Conservation (phyloP, 2,113 vertebrate species). For the Fulmarus glacialis region DNA sequence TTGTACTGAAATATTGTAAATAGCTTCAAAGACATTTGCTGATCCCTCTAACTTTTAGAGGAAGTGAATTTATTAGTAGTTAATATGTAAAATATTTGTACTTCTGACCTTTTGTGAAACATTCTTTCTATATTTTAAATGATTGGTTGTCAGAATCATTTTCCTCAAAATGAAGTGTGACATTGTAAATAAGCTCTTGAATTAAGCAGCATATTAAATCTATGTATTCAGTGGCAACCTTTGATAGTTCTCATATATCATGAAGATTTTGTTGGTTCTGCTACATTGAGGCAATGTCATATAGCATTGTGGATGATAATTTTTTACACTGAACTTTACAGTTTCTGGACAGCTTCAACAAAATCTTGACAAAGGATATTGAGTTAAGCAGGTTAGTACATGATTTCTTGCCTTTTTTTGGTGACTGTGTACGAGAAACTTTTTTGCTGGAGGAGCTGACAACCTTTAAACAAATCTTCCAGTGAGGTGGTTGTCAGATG, state of each 20-base stretch:
- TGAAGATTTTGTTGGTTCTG: conserved; percentile 36
- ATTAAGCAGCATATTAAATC: conserved; percentile 55
- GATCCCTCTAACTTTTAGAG: conserved; percentile 58
- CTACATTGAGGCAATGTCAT: conserved; percentile 32
- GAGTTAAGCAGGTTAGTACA: neutral
- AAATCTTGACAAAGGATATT: neutral
- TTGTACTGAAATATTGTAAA: conserved; percentile 58
- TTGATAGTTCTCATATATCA: conserved; percentile 54
- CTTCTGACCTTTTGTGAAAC: conserved; percentile 69
- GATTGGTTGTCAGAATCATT: conserved; percentile 50
- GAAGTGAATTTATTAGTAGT: conserved; percentile 58
- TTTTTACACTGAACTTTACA: conserved; percentile 33
- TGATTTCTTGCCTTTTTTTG: neutral
- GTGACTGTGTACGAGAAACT: neutral
- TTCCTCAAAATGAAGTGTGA: conserved; percentile 34
- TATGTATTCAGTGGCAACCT: conserved; percentile 43
- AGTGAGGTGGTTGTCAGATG: neutral
- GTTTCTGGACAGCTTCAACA: conserved; percentile 29
- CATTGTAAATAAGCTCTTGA: conserved; percentile 55
- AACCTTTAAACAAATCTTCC: neutral
- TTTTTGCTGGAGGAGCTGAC: neutral
- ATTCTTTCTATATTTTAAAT: conserved; percentile 45
- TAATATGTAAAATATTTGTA: conserved; percentile 62
- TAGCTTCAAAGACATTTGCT: conserved; percentile 60
- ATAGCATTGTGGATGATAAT: conserved; percentile 9